These are phyloP conservation scores for Orchesellides sinensis DNA, from an alignment of 2,888 invertebrate genomes.

Conservation along the genomic window DNA sequence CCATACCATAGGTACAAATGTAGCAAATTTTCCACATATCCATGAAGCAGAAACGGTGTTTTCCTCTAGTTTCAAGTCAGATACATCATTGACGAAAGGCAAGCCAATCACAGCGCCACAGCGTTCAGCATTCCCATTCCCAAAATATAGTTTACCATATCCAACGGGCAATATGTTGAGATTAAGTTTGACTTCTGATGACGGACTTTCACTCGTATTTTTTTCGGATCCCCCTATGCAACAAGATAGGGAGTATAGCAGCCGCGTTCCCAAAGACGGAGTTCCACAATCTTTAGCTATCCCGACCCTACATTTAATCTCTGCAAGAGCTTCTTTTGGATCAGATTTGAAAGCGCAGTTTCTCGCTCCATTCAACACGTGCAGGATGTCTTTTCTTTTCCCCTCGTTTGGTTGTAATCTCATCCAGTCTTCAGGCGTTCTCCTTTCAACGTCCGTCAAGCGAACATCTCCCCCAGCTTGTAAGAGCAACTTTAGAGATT, in stretches of 20 bases:
- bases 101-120: conserved; percentile 70
- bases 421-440: conserved; percentile 76
- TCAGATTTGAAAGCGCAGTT: conserved; percentile 65
- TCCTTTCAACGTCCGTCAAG: conserved; percentile 77
- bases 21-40: conserved; percentile 72
- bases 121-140: conserved; percentile 68
- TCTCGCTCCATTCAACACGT: conserved; percentile 72
- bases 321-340: conserved; percentile 60
- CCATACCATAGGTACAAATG: conserved; percentile 74
- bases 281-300: neutral
- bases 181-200: conserved; percentile 8
- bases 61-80: conserved; percentile 68
- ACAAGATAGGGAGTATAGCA: neutral
- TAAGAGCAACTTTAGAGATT: conserved; percentile 76
- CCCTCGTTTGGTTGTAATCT: conserved; percentile 67
- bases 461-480: conserved; percentile 78
- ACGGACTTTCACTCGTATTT: no score
- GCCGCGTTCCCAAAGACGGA: neutral
- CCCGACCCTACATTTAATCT: conserved; percentile 34
- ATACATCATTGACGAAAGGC: conserved; percentile 68
- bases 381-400: conserved; percentile 58
- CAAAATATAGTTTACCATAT: conserved; percentile 69
- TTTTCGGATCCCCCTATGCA: no score
- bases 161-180: conserved; percentile 30
- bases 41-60: conserved; percentile 67